These are phyloP conservation scores for Lottia gigantea DNA, from an alignment of 2,888 invertebrate species.

Conservation along the genomic window DNA sequence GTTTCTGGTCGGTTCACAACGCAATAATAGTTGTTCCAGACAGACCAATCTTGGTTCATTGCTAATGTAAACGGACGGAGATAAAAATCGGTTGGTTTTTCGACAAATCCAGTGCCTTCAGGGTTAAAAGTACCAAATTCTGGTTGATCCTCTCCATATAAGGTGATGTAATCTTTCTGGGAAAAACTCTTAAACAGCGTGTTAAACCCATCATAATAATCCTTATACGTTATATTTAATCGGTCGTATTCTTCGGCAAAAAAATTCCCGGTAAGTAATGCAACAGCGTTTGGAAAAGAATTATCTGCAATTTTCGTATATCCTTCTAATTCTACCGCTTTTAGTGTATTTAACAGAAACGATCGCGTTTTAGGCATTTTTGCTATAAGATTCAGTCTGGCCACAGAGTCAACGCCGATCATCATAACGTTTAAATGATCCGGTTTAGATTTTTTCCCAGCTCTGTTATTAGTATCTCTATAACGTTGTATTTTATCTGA, in stretches of 20 bases:
- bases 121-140: conserved; percentile 84
- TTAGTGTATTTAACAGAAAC: conserved; percentile 74
- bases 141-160: conserved; percentile 84
- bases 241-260: conserved; percentile 26
- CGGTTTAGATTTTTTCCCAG: conserved; percentile 28
- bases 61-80: conserved; percentile 79
- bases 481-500: conserved; percentile 39
- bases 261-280: conserved; percentile 74
- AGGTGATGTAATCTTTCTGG: conserved; percentile 79
- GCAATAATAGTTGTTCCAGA: conserved; percentile 68
- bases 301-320: conserved; percentile 95
- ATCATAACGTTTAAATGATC: conserved; percentile 78
- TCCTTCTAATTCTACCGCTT: conserved; percentile 82
- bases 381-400: conserved; percentile 84
- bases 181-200: conserved; percentile 86
- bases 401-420: conserved; percentile 85
- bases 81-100: conserved; percentile 87
- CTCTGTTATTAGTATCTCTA: no score
- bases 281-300: conserved; percentile 84
- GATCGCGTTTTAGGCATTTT: conserved; percentile 79
- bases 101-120: conserved; percentile 77
- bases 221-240: not conserved
- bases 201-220: conserved; percentile 69
- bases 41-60: conserved; percentile 44
- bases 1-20: conserved; percentile 78